phyloP scores from a whole-genome alignment of 2,113 vertebrate genomes.

The Aptenodytes patagonicus region DNA sequence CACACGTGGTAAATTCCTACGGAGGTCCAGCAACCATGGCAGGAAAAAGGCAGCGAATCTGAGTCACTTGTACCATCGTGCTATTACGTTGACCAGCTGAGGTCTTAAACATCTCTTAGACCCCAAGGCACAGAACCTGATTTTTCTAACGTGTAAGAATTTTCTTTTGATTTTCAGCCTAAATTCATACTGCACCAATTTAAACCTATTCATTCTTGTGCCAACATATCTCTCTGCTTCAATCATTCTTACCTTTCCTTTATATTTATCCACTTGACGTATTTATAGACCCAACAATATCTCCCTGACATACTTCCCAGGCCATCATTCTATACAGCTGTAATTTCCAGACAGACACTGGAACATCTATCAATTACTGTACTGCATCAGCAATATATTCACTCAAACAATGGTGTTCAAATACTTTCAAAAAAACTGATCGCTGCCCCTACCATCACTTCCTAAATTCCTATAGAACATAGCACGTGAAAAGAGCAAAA shows the following conservation, averaged over 20 bases:
- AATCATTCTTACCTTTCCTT: not conserved
- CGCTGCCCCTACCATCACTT: not conserved
- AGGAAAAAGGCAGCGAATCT: not conserved
- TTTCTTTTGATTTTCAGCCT: not conserved
- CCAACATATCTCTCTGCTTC: not conserved
- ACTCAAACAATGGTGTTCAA: not conserved
- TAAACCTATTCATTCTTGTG: not conserved
- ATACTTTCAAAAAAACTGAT: not conserved
- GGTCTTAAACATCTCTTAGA: not conserved
- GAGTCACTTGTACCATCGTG: not conserved
- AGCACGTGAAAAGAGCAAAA: not conserved
- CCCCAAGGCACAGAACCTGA: not conserved
- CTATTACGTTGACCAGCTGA: not conserved
- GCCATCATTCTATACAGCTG: not conserved
- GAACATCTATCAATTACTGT: constrained; percentile 11
- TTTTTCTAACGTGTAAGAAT: not conserved
- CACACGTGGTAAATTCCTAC: not conserved
- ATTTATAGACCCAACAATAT: not conserved
- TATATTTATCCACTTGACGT: not conserved
- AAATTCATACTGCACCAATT: not conserved
- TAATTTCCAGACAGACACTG: not conserved
- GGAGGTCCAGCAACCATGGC: not conserved
- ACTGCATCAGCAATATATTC: not conserved
- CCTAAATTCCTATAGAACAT: not conserved
- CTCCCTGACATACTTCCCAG: not conserved